Percentiles rank a stretch among this genome's conserved stretches.
Evolutionary conservation across 1,140 invertebrate species (phyloP).

Genomic region (Aphis gossypii): DNA sequence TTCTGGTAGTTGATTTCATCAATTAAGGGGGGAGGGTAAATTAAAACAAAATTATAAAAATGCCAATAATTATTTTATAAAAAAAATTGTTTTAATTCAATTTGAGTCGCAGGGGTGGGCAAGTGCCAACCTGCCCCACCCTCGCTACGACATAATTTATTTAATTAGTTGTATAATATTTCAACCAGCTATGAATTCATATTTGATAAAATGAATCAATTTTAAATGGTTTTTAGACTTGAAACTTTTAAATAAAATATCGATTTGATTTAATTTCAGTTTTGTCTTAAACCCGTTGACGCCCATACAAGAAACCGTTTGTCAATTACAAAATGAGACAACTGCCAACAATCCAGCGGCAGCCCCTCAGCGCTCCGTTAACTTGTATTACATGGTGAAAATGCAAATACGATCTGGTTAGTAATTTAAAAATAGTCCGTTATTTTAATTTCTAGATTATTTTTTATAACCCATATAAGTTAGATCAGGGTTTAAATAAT

Average conservation of each 20-base stretch:
- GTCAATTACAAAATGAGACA: conserved; percentile 91
- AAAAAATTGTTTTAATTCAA: too few species aligned
- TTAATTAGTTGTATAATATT: not conserved
- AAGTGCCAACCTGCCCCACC: too few species aligned
- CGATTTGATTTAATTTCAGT: conserved; percentile 66
- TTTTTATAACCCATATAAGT: not conserved
- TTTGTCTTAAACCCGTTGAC: conserved; percentile 91
- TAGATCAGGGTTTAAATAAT: not conserved
- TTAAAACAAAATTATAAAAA: too few species aligned
- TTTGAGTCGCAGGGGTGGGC: too few species aligned
- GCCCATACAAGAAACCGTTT: conserved; percentile 89
- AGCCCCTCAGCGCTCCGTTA: conserved; percentile 80
- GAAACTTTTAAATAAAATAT: not conserved
- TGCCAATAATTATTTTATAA: too few species aligned
- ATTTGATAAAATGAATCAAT: not conserved
- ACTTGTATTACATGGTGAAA: conserved; percentile 96
- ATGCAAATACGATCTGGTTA: conserved; percentile 84
- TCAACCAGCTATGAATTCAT: not conserved
- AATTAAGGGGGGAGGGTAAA: too few species aligned
- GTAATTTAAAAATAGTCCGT: conserved; percentile 11
- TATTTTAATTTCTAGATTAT: not conserved
- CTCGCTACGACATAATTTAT: not conserved
- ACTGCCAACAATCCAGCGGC: conserved; percentile 85
- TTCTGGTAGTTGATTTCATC: not conserved
- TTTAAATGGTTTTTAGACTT: not conserved